phyloP scores from a whole-genome alignment of 30 jellyfish, hydroid and myxozoan genomes.

The Cassiopea andromeda region DNA sequence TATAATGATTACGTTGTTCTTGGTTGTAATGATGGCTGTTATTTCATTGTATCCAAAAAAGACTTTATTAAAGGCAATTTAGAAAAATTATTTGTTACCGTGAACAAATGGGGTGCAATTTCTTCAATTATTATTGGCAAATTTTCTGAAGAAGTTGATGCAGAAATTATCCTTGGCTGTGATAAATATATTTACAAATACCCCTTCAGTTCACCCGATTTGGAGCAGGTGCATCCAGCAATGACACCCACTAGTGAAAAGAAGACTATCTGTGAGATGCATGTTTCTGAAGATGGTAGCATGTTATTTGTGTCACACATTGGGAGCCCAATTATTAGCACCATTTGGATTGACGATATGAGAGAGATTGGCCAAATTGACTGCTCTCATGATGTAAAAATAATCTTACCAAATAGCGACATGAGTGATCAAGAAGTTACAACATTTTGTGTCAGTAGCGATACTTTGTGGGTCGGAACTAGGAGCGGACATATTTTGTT shows the following conservation, averaged over 20 bases:
- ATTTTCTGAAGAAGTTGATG: not conserved
- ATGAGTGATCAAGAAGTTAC: conserved; percentile 77
- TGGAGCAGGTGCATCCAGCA: not conserved
- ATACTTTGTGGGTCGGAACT: conserved; percentile 93
- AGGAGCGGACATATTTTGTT: conserved; percentile 94
- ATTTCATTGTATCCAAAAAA: conserved; percentile 35
- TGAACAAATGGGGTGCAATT: conserved; percentile 52
- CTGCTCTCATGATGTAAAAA: conserved; percentile 58
- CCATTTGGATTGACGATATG: conserved; percentile 19
- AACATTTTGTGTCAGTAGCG: conserved; percentile 70
- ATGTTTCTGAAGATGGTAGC: conserved; percentile 50
- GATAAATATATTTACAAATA: conserved; percentile 57
- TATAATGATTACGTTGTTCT: conserved; percentile 47
- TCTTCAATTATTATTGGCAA: conserved; percentile 51
- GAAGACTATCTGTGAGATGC: conserved; percentile 53
- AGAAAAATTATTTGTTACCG: conserved; percentile 21
- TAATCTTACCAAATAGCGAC: conserved; percentile 60
- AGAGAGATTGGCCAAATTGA: conserved; percentile 39
- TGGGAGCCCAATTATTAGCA: conserved; percentile 60
- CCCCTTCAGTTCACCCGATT: conserved; percentile 21
- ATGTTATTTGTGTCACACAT: conserved; percentile 50
- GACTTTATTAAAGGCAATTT: conserved; percentile 77
- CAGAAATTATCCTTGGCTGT: conserved; percentile 37
- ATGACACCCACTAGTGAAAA: conserved; percentile 27
- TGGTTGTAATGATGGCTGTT: conserved; percentile 77